Conservation (phyloP, 2,797 vertebrate genomes). For the Lindbergichthys nudifrons region DNA sequence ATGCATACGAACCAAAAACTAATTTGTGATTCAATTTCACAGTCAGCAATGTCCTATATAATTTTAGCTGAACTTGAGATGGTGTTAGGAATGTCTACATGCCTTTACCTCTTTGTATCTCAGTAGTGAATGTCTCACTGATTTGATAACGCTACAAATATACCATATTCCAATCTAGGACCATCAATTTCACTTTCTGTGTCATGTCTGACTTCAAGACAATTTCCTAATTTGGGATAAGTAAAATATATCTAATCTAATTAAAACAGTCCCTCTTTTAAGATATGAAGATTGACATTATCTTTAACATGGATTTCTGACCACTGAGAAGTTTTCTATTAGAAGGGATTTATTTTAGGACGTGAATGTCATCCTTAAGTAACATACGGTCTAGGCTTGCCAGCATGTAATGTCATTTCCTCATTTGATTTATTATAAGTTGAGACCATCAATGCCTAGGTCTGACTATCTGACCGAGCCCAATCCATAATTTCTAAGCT, state of each 20-base stretch:
- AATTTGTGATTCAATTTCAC: constrained; percentile 50
- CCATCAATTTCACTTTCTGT: constrained; percentile 34
- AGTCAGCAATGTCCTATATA: constrained; percentile 49
- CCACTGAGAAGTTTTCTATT: constrained; percentile 33
- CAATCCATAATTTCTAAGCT: constrained; percentile 47
- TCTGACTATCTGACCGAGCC: constrained; percentile 29
- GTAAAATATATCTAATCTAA: too few relatives aligned
- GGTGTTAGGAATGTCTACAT: constrained; percentile 49
- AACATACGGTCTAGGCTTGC: constrained; percentile 8
- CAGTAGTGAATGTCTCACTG: constrained; percentile 19
- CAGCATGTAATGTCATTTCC: constrained; percentile 34
- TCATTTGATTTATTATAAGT: constrained; percentile 54
- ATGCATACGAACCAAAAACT: constrained; percentile 49
- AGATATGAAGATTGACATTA: constrained; percentile 19
- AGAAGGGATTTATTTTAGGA: background rate
- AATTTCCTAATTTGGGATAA: too few relatives aligned
- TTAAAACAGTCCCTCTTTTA: constrained; percentile 33
- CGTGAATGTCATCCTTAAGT: background rate
- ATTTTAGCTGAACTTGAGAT: constrained; percentile 58
- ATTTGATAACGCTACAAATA: constrained; percentile 16
- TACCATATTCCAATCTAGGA: constrained; percentile 3
- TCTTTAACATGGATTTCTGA: constrained; percentile 32
- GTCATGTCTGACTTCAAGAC: constrained; percentile 45
- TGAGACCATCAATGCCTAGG: constrained; percentile 41
- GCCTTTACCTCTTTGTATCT: constrained; percentile 43